Base-by-base conservation (phyloP, 1,140 invertebrate species). In the Zaprionus kolodkinae region DNA sequence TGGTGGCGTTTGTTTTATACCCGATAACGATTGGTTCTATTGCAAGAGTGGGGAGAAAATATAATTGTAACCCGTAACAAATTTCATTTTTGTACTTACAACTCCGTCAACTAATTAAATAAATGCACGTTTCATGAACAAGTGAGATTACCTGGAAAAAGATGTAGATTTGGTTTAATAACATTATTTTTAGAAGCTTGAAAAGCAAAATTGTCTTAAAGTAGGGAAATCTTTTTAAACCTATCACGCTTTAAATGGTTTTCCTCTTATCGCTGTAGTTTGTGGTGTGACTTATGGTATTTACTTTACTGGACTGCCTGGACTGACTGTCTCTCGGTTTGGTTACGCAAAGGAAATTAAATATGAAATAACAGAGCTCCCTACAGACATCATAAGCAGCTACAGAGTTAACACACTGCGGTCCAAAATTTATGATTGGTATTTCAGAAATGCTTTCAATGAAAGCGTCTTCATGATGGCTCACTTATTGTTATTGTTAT, bases 281-380 rank as follows among this genome's bases (percentile, higher is more conserved):
- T 68, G 17, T 56, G 78, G 40, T 71, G 61, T 67, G 38, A 63
- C 57, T 60, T 6, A 38, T 11, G 33, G 52, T n/a, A 38, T 50
- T 62, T 57, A 77, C 60, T 82, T 74, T 79, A 79, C 82, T 87
- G 79, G 67, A 74, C 55, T 57, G 64, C 40, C 57, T 55, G 68
- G 76, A 48, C 52, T 40, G 48, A 1, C 64, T 52, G 68, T 30
- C 0, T 3, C 27, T 62, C 69, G 55, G 48, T 40, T 67, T 40
- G 57, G 63, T 43, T 67, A 79, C 72, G 79, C 56, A 72, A 69
- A 79, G 70, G 85, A 87, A 87, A 89, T 89, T 64, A 88, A 84
- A 88, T 84, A 76, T 80, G 65, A 89, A 67, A 72, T 66, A 63
- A 77, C 63, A 50, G 17, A 50, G 45, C 11, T 50, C 45, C 17